Base-by-base conservation (phyloP, 2,888 invertebrate species). In the Chouioia cunea region DNA sequence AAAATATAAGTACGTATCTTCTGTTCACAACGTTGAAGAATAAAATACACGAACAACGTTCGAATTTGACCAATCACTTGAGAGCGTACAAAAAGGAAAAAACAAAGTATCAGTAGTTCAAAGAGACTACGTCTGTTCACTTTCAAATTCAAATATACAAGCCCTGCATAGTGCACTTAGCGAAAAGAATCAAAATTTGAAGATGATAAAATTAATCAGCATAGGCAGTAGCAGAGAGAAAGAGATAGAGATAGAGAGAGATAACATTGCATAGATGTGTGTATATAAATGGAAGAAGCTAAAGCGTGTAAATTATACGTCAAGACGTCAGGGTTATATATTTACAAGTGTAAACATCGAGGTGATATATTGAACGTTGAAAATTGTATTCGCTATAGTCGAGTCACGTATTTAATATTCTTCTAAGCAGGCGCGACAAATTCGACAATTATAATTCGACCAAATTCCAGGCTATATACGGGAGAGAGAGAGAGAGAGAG, bases 331-430 rank as follows among this genome's bases (percentile, higher is more conserved):
- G n/a, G n/a, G n/a, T n/a, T n/a, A n/a, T n/a, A n/a, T n/a, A n/a
- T n/a, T n/a, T n/a, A n/a, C n/a, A n/a, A n/a, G n/a, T n/a, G n/a
- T n/a, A n/a, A n/a, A n/a, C n/a, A n/a, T n/a, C n/a, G n/a, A n/a
- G n/a, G n/a, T n/a, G n/a, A n/a, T n/a, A n/a, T n/a, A n/a, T n/a
- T n/a, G 4, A 54, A 14, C 23, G 14, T 20, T 18, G 4, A 27
- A 4, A 20, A 16, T 50, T 62, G 48, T 6, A 4, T 12, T 56
- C 27, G 6, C 14, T n/a, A 14, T 16, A n/a, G 47, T 54, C 59
- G 3, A 18, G 44, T 36, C 64, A 62, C 58, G 65, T 66, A 66
- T 73, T 70, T 64, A 64, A 69, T 68, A 73, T 46, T 57, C 58
- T 54, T 68, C 53, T 22, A 23, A 10, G 27, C 22, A 53, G 22